phyloP scores from a whole-genome alignment of 2,113 vertebrate species.

The Columba livia region DNA sequence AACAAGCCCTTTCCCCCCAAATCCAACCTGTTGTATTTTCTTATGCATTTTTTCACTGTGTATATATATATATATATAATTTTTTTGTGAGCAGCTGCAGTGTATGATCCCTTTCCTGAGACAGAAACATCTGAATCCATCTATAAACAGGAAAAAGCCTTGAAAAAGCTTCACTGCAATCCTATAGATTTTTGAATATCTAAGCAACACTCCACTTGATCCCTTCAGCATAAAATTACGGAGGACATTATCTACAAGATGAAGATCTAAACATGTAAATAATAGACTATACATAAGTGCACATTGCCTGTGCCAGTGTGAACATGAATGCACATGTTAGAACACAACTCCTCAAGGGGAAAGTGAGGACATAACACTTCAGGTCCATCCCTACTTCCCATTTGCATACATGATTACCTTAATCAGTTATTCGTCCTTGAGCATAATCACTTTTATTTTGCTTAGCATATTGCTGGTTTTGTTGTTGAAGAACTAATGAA shows the following conservation, averaged over 20 bases:
- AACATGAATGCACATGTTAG: neutral
- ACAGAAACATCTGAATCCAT: neutral
- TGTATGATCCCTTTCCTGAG: neutral
- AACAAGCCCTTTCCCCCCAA: neutral
- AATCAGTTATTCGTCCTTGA: neutral
- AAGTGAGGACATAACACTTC: neutral
- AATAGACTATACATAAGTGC: neutral
- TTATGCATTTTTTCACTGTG: neutral
- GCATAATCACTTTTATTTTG: neutral
- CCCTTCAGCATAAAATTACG: neutral
- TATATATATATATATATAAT: no score
- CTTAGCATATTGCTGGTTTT: neutral
- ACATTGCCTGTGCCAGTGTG: neutral
- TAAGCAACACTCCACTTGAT: neutral
- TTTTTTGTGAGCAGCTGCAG: neutral
- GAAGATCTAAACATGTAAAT: neutral
- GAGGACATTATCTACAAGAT: neutral
- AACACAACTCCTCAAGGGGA: neutral
- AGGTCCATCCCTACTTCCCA: neutral
- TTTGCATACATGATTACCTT: neutral
- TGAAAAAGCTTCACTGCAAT: neutral
- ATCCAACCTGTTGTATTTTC: neutral
- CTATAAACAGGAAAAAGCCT: neutral
- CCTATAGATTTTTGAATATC: neutral
- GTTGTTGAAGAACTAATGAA: neutral